Conservation (phyloP, 2,797 vertebrate species). For the Trachurus trachurus region DNA sequence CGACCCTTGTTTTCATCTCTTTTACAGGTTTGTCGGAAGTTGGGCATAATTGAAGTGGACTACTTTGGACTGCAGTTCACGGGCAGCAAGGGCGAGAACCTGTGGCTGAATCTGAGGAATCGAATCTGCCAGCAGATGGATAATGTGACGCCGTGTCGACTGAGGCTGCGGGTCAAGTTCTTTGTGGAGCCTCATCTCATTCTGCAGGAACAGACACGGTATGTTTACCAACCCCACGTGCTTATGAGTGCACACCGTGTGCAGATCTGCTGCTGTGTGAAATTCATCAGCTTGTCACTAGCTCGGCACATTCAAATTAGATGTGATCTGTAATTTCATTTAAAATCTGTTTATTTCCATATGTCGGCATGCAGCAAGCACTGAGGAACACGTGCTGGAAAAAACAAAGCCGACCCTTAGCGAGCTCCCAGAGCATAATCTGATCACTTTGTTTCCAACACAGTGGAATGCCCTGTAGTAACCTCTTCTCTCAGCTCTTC, state of each 20-base stretch:
- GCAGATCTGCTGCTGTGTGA: not conserved
- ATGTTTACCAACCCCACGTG: slow-evolving; percentile 24
- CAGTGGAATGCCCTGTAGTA: slow-evolving; percentile 89
- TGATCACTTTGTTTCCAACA: slow-evolving; percentile 49
- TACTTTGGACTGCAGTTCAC: slow-evolving; percentile 99
- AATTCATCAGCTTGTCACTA: not conserved
- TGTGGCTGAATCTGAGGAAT: slow-evolving; percentile 99
- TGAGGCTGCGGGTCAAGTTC: slow-evolving; percentile 96
- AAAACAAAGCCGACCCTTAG: slow-evolving; percentile 19
- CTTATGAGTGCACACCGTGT: not conserved
- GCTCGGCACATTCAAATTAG: not conserved
- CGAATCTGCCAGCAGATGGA: slow-evolving; percentile 99
- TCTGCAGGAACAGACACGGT: slow-evolving; percentile 98
- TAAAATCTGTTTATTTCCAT: not conserved
- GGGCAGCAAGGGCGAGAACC: slow-evolving; percentile 96
- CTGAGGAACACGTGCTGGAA: not conserved
- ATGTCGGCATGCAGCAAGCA: not conserved
- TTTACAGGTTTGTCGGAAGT: slow-evolving; percentile 93
- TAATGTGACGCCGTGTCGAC: slow-evolving; percentile 92
- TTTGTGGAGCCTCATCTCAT: slow-evolving; percentile 99
- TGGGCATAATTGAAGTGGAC: slow-evolving; percentile 98
- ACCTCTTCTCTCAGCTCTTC: slow-evolving; percentile 81
- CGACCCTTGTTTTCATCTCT: slow-evolving; percentile 11
- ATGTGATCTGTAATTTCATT: not conserved
- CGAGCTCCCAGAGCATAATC: slow-evolving; percentile 24